These are phyloP conservation scores for Lagenorhynchus albirostris DNA, from an alignment of 2,113 vertebrate genomes.

Conservation along the genomic window DNA sequence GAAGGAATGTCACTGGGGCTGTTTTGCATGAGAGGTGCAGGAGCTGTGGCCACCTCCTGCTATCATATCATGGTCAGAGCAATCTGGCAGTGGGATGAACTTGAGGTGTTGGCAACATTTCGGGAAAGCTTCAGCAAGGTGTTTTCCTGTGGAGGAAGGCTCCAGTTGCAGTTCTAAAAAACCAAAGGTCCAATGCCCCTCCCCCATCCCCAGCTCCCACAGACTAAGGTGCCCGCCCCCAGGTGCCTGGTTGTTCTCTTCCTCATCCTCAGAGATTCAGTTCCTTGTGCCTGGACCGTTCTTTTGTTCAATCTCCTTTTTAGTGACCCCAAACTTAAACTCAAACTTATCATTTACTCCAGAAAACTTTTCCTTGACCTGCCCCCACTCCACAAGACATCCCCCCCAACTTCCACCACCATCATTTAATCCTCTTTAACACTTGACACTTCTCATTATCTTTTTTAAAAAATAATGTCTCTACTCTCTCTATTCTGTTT, in stretches of 20 bases:
- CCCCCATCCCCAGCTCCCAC: not conserved
- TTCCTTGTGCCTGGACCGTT: not conserved
- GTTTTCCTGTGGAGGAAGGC: not conserved
- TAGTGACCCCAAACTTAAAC: not conserved
- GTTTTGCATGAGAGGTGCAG: not conserved
- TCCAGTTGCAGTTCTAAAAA: not conserved
- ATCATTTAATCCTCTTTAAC: not conserved
- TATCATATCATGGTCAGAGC: not conserved
- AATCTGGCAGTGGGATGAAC: not conserved
- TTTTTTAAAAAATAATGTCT: not conserved
- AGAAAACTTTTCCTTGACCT: not conserved
- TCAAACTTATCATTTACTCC: not conserved
- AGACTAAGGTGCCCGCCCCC: rapidly evolving
- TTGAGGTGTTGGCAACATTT: not conserved
- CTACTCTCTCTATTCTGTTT: not conserved
- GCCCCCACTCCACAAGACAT: rapidly evolving
- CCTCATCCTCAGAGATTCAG: not conserved
- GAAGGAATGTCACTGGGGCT: too few relatives aligned
- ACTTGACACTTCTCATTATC: not conserved
- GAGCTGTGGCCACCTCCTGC: not conserved
- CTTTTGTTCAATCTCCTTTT: not conserved
- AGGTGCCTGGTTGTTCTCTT: not conserved
- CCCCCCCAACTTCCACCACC: not conserved
- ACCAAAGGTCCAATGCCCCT: not conserved
- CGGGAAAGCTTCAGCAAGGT: not conserved